These are phyloP conservation scores for Indri indri DNA, from an alignment of 2,113 vertebrate species.

Conservation along the genomic window DNA sequence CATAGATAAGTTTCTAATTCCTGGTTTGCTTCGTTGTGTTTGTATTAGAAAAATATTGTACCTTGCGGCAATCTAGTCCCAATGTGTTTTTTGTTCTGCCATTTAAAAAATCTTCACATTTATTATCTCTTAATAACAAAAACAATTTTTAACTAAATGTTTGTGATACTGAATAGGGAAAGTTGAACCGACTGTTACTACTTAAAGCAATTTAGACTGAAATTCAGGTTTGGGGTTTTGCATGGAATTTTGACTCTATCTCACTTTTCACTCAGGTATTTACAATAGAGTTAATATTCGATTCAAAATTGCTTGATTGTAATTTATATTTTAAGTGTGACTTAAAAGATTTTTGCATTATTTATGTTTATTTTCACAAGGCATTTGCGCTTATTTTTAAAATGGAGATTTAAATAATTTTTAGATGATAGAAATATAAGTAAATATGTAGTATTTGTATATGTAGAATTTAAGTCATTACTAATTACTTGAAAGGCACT, in stretches of 20 bases:
- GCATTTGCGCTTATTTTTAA: background rate
- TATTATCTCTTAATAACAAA: slow-evolving; percentile 7
- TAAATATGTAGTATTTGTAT: background rate
- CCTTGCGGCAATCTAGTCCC: background rate
- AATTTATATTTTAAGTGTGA: background rate
- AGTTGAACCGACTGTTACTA: background rate
- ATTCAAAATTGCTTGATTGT: slow-evolving; percentile 22
- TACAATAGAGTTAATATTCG: background rate
- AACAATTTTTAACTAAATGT: slow-evolving; percentile 34
- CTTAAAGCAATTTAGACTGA: background rate
- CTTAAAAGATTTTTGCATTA: slow-evolving; percentile 14
- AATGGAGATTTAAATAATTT: slow-evolving; percentile 17
- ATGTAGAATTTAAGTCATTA: background rate
- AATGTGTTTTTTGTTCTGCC: background rate
- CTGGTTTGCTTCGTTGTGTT: background rate
- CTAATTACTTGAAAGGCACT: slow-evolving; percentile 26
- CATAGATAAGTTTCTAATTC: slow-evolving; percentile 19
- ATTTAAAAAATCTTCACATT: slow-evolving; percentile 1
- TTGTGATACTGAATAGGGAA: slow-evolving; percentile 10
- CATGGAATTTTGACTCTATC: background rate
- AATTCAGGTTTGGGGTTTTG: background rate
- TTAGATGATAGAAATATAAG: slow-evolving; percentile 23
- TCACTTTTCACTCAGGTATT: slow-evolving; percentile 26
- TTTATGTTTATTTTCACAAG: background rate
- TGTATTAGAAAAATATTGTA: slow-evolving; percentile 29